Evolutionary conservation across 2,113 vertebrate genomes (phyloP), one percentile per base, ranked within the genome.

Genomic region (Podarcis raffonei): DNA sequence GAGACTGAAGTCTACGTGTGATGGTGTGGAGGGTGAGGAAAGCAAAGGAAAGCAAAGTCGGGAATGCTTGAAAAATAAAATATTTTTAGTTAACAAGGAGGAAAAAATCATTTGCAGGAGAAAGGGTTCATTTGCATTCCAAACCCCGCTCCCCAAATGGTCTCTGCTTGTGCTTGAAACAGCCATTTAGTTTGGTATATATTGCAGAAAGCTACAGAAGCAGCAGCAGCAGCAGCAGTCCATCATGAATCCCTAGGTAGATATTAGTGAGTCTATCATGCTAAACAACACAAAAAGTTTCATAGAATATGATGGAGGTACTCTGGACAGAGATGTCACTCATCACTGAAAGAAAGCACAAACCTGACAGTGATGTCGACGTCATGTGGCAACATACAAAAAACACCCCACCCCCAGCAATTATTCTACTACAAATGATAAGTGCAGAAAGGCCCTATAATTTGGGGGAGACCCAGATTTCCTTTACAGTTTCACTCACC

Each of bases 11-110:
- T 96, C 95, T 97, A 93, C 89, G 94, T 96, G 95, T 97, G 96
- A 96, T 96, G 94, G 91, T 95, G 95, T 96, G 95, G 95, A 97
- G 94, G 95, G 95, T 97, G 92, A 97, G 94, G 95, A 96, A 93
- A 97, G 94, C 93, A 97, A 97, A 96, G 93, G 94, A 97, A 97
- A 96, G 92, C 94, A 96, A 96, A 96, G 94, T 96, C 71, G 69
- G 90, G 94, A 97, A 95, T 96, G 93, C 94, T 97, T 97, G 96
- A 97, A 97, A 96, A 96, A 96, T 96, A 95, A 96, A 95, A 96
- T 94, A 95, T 95, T 95, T 96, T 94, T 90, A 93, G 89, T 95
- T 96, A 97, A 95, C 90, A 97, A 93, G 85, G 89, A 94, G 93
- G 95, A 94, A 97, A 94, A 97, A 94, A 57, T 62, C 83, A 89